phyloP scores from a whole-genome alignment of 2,113 vertebrate genomes.

The Mola mola region DNA sequence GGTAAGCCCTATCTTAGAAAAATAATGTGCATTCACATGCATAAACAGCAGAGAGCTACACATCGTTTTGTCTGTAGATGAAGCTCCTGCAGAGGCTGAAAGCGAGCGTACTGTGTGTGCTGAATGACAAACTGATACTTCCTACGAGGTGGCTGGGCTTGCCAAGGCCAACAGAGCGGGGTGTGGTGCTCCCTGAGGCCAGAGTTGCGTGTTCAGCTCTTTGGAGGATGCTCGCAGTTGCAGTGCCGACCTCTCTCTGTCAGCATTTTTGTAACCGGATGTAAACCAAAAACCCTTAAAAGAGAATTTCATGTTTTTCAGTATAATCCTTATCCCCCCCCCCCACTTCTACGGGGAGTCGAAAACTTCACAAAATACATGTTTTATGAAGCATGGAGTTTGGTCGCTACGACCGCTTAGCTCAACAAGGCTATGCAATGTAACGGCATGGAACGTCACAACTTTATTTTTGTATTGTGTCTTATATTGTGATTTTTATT shows the following conservation, averaged over 20 bases:
- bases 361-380: too few relatives aligned
- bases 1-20: slow-evolving; percentile 23
- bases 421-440: too few relatives aligned
- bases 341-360: too few relatives aligned
- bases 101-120: slow-evolving; percentile 30
- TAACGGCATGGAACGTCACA: too few relatives aligned
- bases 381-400: too few relatives aligned
- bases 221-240: slow-evolving; percentile 64
- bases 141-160: slow-evolving; percentile 58
- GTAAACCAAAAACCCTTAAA: too few relatives aligned
- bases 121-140: slow-evolving; percentile 78
- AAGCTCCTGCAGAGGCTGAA: slow-evolving; percentile 44
- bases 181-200: slow-evolving; percentile 60
- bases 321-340: too few relatives aligned
- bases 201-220: slow-evolving; percentile 73
- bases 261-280: slow-evolving; percentile 68
- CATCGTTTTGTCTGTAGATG: slow-evolving; percentile 16
- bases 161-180: slow-evolving; percentile 74
- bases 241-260: slow-evolving; percentile 57
- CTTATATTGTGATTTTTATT: too few relatives aligned
- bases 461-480: too few relatives aligned
- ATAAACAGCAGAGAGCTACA: slow-evolving; percentile 41
- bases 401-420: too few relatives aligned
- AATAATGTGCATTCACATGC: slow-evolving; percentile 33
- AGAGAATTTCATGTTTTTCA: too few relatives aligned